Evolutionary conservation across 2,888 invertebrate genomes (phyloP), one percentile per base, ranked within the genome.

Genomic region (Pterostichus niger): DNA sequence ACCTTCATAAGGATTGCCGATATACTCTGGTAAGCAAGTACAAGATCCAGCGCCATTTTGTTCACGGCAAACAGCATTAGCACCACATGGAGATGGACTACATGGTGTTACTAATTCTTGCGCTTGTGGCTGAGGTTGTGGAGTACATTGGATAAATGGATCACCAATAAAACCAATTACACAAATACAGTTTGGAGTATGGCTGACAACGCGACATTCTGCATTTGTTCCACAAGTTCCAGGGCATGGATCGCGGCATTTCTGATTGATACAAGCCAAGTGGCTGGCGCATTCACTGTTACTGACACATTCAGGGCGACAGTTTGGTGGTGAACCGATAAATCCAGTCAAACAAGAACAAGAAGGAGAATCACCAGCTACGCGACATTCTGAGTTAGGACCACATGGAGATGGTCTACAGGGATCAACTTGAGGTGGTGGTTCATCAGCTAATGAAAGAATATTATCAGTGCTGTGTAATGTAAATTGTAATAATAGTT

Each of bases 101-200:
- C 94, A 92, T 1, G 91, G 91, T 85, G 90, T 89, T 49, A 84
- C 85, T 82, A 86, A 87, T 46, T 85, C 84, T 61, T 85, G 86
- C 94, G 91, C 84, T 64, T 46, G 24, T 17, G 59, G 59, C 85
- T 89, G 88, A 88, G 88, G 85, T 86, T 91, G 89, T 44, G 91
- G 88, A 61, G 88, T 90, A 86, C 95, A 95, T 80, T 92, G 91
- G n/a, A 91, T 91, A 86, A 94, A 94, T 75, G 95, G 94, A 91
- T 95, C 94, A n/a, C 95, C 95, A 24, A 77, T 24, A 84, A 91
- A 94, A 84, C 92, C 93, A 88, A 91, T 89, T 77, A 92, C 90
- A 88, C 97, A 97, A 73, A 93, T 92, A 88, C 97, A 97, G 91
- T 94, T 94, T 7, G 95, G 94, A n/a, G 94, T 93, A 86, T 96